Evolutionary conservation across 2,113 vertebrate species (phyloP).

Genomic region (Brachionichthys hirsutus): DNA sequence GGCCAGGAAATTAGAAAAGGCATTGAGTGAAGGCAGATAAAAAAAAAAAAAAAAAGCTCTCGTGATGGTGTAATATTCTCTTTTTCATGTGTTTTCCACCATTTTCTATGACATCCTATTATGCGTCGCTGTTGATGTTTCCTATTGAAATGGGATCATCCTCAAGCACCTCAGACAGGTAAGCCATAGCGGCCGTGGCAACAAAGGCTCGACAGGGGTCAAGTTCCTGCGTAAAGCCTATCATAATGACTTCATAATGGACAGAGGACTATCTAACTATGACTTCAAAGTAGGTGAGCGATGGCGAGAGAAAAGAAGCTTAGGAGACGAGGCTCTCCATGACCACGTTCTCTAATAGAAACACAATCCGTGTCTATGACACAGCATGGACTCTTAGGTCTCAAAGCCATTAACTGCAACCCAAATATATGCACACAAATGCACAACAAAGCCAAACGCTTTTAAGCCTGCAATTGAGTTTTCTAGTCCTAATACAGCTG

Average conservation of each 20-base stretch:
- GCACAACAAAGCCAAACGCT: conserved; percentile 95
- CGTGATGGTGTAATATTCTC: conserved; percentile 59
- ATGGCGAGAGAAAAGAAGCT: conserved; percentile 84
- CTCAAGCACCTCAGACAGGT: conserved; percentile 82
- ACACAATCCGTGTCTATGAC: conserved; percentile 83
- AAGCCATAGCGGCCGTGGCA: conserved; percentile 77
- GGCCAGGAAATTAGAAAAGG: conserved; percentile 69
- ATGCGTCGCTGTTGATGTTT: conserved; percentile 71
- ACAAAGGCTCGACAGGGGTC: conserved; percentile 88
- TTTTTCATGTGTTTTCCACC: conserved; percentile 51
- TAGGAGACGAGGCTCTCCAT: conserved; percentile 78
- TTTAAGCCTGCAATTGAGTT: conserved; percentile 91
- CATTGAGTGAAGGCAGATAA: conserved; percentile 58
- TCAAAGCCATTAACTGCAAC: conserved; percentile 84
- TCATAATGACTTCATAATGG: conserved; percentile 93
- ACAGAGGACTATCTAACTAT: conserved; percentile 82
- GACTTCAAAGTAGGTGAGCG: conserved; percentile 93
- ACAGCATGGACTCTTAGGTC: conserved; percentile 88
- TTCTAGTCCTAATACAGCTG: conserved; percentile 92
- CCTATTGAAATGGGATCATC: conserved; percentile 88
- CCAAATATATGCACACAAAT: conserved; percentile 98
- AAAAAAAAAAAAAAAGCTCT: conserved; percentile 46
- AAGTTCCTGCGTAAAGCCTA: conserved; percentile 82
- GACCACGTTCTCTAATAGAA: conserved; percentile 84
- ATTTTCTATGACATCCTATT: conserved; percentile 71